phyloP scores from a whole-genome alignment of 2,888 invertebrate species.

The Chloroclystis v-ata region DNA sequence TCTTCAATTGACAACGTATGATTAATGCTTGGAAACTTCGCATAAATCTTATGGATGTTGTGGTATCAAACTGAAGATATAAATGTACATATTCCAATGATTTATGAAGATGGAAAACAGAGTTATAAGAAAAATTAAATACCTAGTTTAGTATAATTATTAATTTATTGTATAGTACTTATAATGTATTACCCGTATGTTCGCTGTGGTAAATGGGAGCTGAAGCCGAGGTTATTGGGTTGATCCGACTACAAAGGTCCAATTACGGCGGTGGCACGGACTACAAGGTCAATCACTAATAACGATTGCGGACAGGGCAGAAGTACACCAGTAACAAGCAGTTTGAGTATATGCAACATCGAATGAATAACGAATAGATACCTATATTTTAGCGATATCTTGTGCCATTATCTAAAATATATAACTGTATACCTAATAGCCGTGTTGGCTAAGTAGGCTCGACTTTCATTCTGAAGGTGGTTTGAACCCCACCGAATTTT shows the following conservation, averaged over 20 bases:
- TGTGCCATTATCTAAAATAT: too few relatives aligned
- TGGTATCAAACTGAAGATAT: slow-evolving; percentile 44
- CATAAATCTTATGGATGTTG: slow-evolving; percentile 57
- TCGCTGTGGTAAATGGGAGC: slow-evolving; percentile 34
- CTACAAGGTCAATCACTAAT: slow-evolving; percentile 56
- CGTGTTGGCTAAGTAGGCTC: too few relatives aligned
- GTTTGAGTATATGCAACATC: too few relatives aligned
- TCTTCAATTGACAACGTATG: slow-evolving; percentile 65
- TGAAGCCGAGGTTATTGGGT: slow-evolving; percentile 53
- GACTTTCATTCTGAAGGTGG: too few relatives aligned
- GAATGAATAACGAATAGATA: too few relatives aligned
- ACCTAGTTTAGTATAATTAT: too few relatives aligned
- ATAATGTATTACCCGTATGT: too few relatives aligned
- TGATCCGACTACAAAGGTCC: slow-evolving; percentile 64
- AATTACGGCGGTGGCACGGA: slow-evolving; percentile 59
- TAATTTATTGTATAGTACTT: too few relatives aligned
- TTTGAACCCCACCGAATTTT: too few relatives aligned
- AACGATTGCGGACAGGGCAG: slow-evolving; percentile 1
- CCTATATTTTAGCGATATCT: too few relatives aligned
- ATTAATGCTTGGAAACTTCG: slow-evolving; percentile 55
- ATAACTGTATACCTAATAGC: too few relatives aligned
- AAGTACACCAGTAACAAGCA: not conserved
- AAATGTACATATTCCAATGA: slow-evolving; percentile 30
- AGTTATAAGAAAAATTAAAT: slow-evolving; percentile 1
- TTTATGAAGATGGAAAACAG: slow-evolving; percentile 27